Conservation (phyloP, 2,888 invertebrate genomes). For the Drosophila cyrtoloma region DNA sequence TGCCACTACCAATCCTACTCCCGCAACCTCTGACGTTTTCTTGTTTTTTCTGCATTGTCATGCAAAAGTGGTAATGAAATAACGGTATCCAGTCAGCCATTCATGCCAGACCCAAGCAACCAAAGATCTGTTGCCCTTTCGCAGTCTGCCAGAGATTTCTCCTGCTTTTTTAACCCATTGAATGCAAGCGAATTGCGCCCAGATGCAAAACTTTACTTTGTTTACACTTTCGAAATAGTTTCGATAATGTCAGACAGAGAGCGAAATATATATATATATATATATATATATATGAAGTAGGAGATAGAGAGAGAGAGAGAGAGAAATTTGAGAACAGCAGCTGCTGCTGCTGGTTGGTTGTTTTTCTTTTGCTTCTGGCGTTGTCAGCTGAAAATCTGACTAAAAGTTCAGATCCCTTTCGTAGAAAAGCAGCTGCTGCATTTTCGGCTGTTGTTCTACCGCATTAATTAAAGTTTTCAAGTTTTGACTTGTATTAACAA, state of each 20-base stretch:
- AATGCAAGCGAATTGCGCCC: slow-evolving; percentile 19
- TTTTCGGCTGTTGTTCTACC: slow-evolving; percentile 2
- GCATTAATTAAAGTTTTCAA: slow-evolving; percentile 43
- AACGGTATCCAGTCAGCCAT: slow-evolving; percentile 57
- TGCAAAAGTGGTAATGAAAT: slow-evolving; percentile 81
- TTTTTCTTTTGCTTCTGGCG: neutral
- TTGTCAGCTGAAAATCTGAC: slow-evolving; percentile 40
- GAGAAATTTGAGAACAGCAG: neutral
- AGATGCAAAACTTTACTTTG: slow-evolving; percentile 57
- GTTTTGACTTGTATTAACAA: slow-evolving; percentile 19
- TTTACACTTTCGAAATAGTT: slow-evolving; percentile 61
- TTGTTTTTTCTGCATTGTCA: slow-evolving; percentile 69
- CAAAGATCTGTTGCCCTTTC: slow-evolving; percentile 38
- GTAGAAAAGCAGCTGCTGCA: slow-evolving; percentile 10
- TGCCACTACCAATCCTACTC: neutral
- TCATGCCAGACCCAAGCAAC: slow-evolving; percentile 8
- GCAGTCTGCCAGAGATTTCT: slow-evolving; percentile 42
- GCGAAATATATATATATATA: neutral
- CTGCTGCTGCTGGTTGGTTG: neutral
- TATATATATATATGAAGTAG: neutral
- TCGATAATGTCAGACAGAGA: slow-evolving; percentile 25
- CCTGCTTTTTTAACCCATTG: slow-evolving; percentile 48
- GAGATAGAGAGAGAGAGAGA: neutral
- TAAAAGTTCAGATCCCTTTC: slow-evolving; percentile 27
- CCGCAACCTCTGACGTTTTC: neutral